These are phyloP conservation scores for Acanthisitta chloris DNA, from an alignment of 2,113 vertebrate genomes.

Conservation along the genomic window DNA sequence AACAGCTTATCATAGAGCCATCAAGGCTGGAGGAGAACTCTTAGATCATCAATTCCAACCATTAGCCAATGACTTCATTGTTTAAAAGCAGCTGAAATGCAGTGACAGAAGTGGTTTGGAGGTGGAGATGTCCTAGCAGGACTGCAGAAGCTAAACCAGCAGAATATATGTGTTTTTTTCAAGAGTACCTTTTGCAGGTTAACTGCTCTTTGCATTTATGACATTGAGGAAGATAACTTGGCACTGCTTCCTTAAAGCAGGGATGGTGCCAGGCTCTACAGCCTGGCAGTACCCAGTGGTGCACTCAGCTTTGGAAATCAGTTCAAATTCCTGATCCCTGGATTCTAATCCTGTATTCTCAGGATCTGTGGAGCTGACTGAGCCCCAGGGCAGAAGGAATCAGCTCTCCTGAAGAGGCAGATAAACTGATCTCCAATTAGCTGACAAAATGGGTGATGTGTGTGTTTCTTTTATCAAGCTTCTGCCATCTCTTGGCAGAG, in stretches of 20 bases:
- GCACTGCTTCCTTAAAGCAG: background rate
- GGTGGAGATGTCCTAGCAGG: background rate
- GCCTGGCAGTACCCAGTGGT: background rate
- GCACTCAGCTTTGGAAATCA: background rate
- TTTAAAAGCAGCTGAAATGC: background rate
- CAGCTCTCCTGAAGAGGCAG: background rate
- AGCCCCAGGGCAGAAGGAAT: background rate
- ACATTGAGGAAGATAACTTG: background rate
- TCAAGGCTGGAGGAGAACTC: too few relatives aligned
- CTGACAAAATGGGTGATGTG: background rate
- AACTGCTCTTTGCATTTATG: background rate
- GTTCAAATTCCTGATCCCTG: background rate
- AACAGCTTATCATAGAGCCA: too few relatives aligned
- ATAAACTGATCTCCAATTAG: background rate
- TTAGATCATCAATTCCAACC: too few relatives aligned
- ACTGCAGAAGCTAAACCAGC: background rate
- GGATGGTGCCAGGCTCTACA: background rate
- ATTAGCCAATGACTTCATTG: too few relatives aligned
- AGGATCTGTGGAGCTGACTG: background rate
- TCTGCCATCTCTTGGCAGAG: background rate
- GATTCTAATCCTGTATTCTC: background rate
- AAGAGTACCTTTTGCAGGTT: background rate
- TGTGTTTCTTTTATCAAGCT: background rate
- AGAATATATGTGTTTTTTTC: background rate
- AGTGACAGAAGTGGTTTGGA: background rate